phyloP scores from a whole-genome alignment of 2,888 invertebrate species.

The Euproctis similis region DNA sequence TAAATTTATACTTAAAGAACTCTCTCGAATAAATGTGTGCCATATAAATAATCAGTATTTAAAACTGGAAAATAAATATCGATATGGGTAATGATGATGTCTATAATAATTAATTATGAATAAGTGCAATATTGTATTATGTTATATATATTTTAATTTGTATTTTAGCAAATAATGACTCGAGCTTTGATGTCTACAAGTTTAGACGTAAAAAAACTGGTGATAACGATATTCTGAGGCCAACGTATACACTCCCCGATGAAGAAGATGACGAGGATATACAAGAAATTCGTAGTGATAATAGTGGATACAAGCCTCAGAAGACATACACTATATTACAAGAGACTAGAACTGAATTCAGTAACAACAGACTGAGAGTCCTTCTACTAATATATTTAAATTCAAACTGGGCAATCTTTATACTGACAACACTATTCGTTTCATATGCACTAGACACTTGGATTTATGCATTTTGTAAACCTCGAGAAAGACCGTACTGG shows the following conservation, averaged over 20 bases:
- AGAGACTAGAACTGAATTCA: conserved; percentile 52
- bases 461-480: conserved; percentile 49
- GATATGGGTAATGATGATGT: no score
- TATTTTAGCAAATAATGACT: conserved; percentile 2
- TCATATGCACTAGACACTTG: conserved; percentile 55
- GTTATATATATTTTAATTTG: background rate
- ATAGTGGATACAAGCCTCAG: conserved; percentile 33
- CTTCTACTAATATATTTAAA: conserved; percentile 54
- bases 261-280: conserved; percentile 33
- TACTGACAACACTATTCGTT: conserved; percentile 46
- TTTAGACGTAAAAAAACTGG: conserved; percentile 32
- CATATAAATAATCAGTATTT: no score
- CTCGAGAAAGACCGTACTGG: conserved; percentile 38
- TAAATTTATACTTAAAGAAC: no score
- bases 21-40: no score
- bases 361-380: conserved; percentile 46
- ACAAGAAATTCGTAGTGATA: no score
- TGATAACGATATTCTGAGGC: conserved; percentile 13
- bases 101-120: no score
- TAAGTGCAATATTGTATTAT: background rate
- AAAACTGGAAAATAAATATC: no score
- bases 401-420: conserved; percentile 51
- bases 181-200: conserved; percentile 45
- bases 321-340: conserved; percentile 61
- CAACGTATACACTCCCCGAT: conserved; percentile 22